phyloP scores from a whole-genome alignment of 1,140 invertebrate species.

The Paraescarpia echinospica region DNA sequence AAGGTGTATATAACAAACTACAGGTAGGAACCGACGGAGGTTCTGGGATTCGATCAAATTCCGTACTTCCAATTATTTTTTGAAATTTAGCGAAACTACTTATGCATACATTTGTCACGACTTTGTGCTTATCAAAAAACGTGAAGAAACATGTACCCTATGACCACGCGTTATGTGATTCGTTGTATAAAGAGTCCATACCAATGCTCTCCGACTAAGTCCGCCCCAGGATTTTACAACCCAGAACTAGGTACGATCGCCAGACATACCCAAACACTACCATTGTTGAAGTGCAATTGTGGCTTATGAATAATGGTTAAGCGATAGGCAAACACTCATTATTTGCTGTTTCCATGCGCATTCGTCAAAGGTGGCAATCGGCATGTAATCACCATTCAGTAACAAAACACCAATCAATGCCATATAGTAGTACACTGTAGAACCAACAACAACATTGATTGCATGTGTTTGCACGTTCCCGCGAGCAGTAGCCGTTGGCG shows the following conservation, averaged over 20 bases:
- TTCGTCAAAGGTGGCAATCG: neutral
- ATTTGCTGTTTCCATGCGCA: neutral
- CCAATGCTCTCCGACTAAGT: neutral
- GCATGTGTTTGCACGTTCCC: neutral
- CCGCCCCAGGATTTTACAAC: neutral
- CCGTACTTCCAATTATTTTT: too few relatives aligned
- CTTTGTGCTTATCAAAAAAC: too few relatives aligned
- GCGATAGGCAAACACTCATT: neutral
- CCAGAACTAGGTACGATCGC: neutral
- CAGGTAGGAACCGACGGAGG: too few relatives aligned
- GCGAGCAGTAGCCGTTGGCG: neutral
- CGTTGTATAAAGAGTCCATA: too few relatives aligned
- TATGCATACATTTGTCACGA: too few relatives aligned
- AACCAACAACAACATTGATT: neutral
- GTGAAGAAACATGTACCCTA: too few relatives aligned
- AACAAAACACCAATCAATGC: neutral
- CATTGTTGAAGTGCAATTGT: neutral
- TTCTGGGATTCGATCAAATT: too few relatives aligned
- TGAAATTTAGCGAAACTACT: too few relatives aligned
- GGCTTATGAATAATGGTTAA: neutral
- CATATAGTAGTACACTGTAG: neutral
- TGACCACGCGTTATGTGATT: too few relatives aligned
- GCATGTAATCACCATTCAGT: neutral
- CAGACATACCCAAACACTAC: neutral
- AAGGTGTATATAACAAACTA: neutral